Conservation (phyloP, 2,888 invertebrate species). For the Hypsopygia costalis region DNA sequence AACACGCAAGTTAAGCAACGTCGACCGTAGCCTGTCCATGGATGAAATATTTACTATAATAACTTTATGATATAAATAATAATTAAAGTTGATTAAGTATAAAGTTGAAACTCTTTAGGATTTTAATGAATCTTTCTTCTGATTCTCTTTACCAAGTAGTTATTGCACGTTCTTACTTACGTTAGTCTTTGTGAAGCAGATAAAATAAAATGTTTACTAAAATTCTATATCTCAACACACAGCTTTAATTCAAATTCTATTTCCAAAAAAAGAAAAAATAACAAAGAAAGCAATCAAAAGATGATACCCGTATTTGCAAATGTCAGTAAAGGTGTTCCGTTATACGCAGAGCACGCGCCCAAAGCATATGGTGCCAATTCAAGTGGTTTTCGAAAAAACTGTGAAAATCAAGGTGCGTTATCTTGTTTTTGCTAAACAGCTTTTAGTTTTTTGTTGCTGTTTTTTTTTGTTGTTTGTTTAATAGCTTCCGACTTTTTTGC, state of each 20-base stretch:
- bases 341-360: slow-evolving; percentile 45
- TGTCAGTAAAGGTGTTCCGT: slow-evolving; percentile 63
- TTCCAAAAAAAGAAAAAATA: not conserved
- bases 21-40: no score
- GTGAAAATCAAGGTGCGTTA: slow-evolving; percentile 33
- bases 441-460: slow-evolving; percentile 24
- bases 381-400: slow-evolving; percentile 33
- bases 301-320: slow-evolving; percentile 47
- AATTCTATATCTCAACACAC: no score
- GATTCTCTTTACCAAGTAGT: no score
- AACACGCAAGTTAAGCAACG: no score
- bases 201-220: no score
- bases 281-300: slow-evolving; percentile 19
- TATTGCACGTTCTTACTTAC: no score
- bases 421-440: slow-evolving; percentile 38
- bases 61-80: no score
- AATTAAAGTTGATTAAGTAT: no score
- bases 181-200: no score
- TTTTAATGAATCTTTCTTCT: no score
- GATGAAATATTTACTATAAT: no score
- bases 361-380: slow-evolving; percentile 38
- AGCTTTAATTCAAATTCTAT: not conserved
- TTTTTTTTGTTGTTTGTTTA: slow-evolving; percentile 17
- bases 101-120: no score
- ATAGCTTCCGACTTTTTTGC: slow-evolving; percentile 8